Evolutionary conservation across 2,888 invertebrate genomes (phyloP), one percentile per base, ranked within the genome.

Genomic region (Psococerastis gibbosa): DNA sequence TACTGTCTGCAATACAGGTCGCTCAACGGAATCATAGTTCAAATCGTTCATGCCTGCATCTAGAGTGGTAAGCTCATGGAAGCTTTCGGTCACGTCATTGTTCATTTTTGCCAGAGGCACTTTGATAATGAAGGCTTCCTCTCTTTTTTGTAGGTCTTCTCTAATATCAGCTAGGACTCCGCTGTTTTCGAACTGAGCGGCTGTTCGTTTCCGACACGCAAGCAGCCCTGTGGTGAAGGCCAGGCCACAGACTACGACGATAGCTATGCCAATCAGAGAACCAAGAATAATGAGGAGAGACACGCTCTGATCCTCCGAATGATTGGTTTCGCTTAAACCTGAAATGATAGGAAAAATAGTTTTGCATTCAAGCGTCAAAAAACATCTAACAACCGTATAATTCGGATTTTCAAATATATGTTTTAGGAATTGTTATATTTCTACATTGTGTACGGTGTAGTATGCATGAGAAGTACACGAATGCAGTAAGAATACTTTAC

Each of bases 161-260:
- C 20, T 16, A 6, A 20, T 20, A 6, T 38, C 38, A 18, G 15
- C 17, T 5, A 38, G 11, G 5, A 20, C 38, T 16, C 20, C 20
- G n/a, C 20, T 20, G 38, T 38, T 18, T 6, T 38, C 20, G 18
- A 3, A 13, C 5, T 38, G 38, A 56, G 50, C 50, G 16, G 55
- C 47, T 18, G 54, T 50, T 33, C 55, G 52, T 49, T 55, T 56
- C 47, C 56, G 52, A 46, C 62, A 62, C 9, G 61, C 60, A 31
- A 62, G 52, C 22, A 59, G 54, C 45, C 57, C 56, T 20, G 60
- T 59, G 34, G 56, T 58, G 41, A 57, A 49, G 34, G 61, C 56
- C 42, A 62, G 57, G 22, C 57, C 55, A 23, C 59, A 52, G 44
- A 63, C 60, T 46, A 62, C 56, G 45, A 62, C 53, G 35, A 57